Percentiles rank a stretch among this genome's conserved stretches.
Evolutionary conservation across 2,113 vertebrate genomes (phyloP).

Genomic region (Nettapus auritus): DNA sequence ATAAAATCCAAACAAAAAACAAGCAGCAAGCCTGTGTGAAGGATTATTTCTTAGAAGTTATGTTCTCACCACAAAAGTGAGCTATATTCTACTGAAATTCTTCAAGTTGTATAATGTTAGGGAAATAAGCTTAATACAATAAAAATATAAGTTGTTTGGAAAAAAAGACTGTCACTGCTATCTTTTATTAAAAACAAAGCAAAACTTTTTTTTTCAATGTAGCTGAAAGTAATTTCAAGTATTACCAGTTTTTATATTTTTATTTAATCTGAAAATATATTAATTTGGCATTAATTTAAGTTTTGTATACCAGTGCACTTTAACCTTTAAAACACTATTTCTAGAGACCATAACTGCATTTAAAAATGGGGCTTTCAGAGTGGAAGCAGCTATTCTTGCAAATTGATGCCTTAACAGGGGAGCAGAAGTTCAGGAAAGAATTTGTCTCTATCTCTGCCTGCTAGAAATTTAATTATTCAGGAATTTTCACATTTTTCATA

Average conservation of each 20-base stretch:
- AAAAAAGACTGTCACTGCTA: not conserved
- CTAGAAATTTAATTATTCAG: not conserved
- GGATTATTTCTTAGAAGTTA: not conserved
- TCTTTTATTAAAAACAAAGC: not conserved
- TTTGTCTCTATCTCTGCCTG: not conserved
- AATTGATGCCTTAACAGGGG: not conserved
- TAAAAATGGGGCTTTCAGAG: not conserved
- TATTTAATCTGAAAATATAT: not conserved
- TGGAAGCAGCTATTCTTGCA: not conserved
- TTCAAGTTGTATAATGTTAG: not conserved
- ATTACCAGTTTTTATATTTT: not conserved
- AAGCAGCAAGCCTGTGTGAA: not conserved
- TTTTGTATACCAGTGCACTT: not conserved
- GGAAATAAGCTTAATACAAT: not conserved
- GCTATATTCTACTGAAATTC: not conserved
- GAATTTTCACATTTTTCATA: not conserved
- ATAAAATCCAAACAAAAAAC: not conserved
- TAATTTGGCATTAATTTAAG: not conserved
- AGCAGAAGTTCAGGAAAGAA: not conserved
- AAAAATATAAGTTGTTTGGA: not conserved
- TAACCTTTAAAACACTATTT: not conserved
- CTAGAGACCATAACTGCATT: not conserved
- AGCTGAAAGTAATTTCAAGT: not conserved
- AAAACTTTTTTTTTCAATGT: too few relatives aligned
- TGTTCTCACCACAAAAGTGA: not conserved